Evolutionary conservation across 1,140 invertebrate genomes (phyloP), one percentile per base, ranked within the genome.

Genomic region (Goniozus legneri): DNA sequence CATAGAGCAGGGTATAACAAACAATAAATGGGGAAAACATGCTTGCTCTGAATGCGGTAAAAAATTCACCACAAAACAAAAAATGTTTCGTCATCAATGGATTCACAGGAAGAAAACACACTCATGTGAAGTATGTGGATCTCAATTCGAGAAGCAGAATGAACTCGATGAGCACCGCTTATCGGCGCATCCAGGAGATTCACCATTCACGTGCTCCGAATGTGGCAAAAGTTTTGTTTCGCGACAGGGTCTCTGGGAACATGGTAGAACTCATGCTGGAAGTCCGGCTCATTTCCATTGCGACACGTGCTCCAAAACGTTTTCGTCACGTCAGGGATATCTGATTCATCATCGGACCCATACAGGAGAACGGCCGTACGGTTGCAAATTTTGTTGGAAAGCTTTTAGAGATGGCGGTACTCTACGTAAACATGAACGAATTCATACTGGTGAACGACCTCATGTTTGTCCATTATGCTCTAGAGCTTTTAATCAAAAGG

Each of bases 341-440:
- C 77, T 85, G 42, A 87, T 87, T 44, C 83, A 85, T 53, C 71
- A 79, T 40, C 68, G 82, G 8, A 80, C 76, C 2, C 82, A 84
- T 37, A 81, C 80, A 0, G 81, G 80, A 0, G 80, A 83, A 50
- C 78, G 80, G 35, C 77, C 85, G 1, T 87, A 87, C 54, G 83
- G 81, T 15, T 92, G 88, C 60, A 81, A 79, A 40, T 88, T 87
- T 56, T 91, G 89, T 62, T 87, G 86, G 58, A 92, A 92, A 63
- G 82, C 88, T 34, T 92, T 91, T 47, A 65, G 78, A 8, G 79
- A 80, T 49, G 79, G 79, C 3, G 79, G 79, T 3, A 80, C 79
- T 18, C 62, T 86, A 40, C 75, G 79, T 20, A 78, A 84, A 44
- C 84, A 85, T 45, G 80, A 85, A 65, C 77, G 79, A 16, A 79